phyloP scores from a whole-genome alignment of 1,140 invertebrate genomes.

The Conopomorpha cramerella region DNA sequence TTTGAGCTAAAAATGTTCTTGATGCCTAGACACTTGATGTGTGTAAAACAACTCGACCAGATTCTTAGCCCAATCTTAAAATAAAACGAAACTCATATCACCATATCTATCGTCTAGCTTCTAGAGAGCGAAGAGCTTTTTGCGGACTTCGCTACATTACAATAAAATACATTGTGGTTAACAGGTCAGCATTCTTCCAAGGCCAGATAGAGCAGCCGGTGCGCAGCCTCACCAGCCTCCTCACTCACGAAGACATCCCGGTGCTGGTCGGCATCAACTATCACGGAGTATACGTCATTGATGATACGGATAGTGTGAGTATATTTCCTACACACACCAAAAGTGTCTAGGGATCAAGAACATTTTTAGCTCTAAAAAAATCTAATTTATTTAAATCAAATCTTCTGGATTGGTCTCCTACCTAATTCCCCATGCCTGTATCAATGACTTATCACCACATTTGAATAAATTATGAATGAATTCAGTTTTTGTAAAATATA shows the following conservation, averaged over 20 bases:
- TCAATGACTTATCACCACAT: no score
- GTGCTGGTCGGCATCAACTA: conserved; percentile 88
- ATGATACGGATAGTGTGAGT: conserved; percentile 83
- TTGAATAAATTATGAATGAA: no score
- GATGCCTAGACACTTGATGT: not conserved
- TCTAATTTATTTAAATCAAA: no score
- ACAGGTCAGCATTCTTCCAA: conserved; percentile 82
- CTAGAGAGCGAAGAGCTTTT: not conserved
- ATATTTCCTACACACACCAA: no score
- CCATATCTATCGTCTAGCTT: conserved; percentile 1
- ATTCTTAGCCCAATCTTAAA: not conserved
- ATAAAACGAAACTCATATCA: not conserved
- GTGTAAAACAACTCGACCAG: not conserved
- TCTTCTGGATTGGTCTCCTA: no score
- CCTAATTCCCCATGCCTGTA: no score
- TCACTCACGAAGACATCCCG: conserved; percentile 83
- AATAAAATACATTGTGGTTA: conserved; percentile 11
- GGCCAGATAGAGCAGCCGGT: conserved; percentile 90
- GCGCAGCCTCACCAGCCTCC: conserved; percentile 79
- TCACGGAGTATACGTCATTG: conserved; percentile 85
- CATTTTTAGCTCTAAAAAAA: no score
- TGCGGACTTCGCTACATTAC: not conserved
- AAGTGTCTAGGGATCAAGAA: no score
- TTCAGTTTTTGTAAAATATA: no score
- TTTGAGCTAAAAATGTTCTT: no score